A percentile compares a stretch with the other conserved stretches of the same genome.
phyloP scores from a whole-genome alignment of 1,140 invertebrate species.

The Aphis gossypii region DNA sequence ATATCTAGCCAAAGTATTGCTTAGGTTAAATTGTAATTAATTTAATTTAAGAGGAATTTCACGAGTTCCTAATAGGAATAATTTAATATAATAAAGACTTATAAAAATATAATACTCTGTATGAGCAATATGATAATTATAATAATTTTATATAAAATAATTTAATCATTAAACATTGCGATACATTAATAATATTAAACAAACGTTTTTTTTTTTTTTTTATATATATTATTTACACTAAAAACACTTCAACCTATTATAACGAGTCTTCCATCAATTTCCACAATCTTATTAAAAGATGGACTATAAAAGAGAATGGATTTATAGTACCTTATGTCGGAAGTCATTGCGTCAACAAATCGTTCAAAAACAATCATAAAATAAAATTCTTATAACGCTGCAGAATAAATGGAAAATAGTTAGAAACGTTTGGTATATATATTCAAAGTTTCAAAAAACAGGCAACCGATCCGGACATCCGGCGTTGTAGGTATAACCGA shows the following conservation, averaged over 20 bases:
- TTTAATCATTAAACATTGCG: neutral
- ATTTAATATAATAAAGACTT: too few species aligned
- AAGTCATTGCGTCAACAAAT: neutral
- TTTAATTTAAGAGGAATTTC: too few species aligned
- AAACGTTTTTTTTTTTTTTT: neutral
- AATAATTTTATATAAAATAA: neutral
- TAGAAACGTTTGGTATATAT: neutral
- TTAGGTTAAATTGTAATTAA: too few species aligned
- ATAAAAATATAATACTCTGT: too few species aligned
- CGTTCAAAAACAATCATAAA: neutral
- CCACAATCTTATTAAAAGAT: neutral
- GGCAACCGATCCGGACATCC: neutral
- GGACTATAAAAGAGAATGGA: neutral
- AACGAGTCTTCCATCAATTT: neutral
- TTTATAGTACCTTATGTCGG: neutral
- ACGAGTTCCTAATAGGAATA: too few species aligned
- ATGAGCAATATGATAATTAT: too few species aligned
- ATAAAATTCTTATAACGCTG: neutral
- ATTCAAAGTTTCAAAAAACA: neutral
- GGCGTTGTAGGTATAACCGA: neutral
- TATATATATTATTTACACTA: neutral
- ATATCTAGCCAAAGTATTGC: too few species aligned
- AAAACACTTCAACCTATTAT: neutral
- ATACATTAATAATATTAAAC: neutral
- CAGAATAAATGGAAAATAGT: neutral